Evolutionary conservation across 2,888 invertebrate species (phyloP), one percentile per base, ranked within the genome.

Genomic region (Lomographa bimaculata): DNA sequence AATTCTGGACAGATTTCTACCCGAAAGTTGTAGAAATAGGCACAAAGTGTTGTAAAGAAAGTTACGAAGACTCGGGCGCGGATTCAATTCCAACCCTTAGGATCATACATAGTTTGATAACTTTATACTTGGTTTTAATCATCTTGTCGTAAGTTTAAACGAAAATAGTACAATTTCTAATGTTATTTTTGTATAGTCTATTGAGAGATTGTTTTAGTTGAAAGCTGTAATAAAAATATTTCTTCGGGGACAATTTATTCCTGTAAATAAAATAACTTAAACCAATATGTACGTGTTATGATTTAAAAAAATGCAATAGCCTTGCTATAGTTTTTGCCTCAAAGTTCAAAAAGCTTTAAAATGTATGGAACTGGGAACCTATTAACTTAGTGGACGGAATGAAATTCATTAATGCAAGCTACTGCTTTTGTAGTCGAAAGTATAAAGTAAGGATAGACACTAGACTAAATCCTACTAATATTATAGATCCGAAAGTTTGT

Each of bases 1-100:
- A 93, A 47, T 96, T 96, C 79, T 96, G 96, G 96, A 95, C 95
- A 57, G 92, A 94, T 46, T 95, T 95, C 71, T 96, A 94, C 68
- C 96, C 96, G 0, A 93, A 91, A 76, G 92, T 96, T 20, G 79
- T 94, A 5, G 91, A 92, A 60, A 92, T 94, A 46, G 93, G 95
- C 0, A 92, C 92, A 2, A 92, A 93, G 61, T 96, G 96, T 66
- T 96, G 96, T 62, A 94, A 94, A 66, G 90, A 90, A 44, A 76
- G 76, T 7, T 71, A 72, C 2, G 89, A 89, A 0, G 89, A 89
- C 47, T 82, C 82, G 1, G 75, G 84, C 5, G 54, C 78, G 0
- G 57, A 64, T 29, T 69, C 79, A 6, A 54, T 78, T 56, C 12
- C 54, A 35, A 48, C 61, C 4, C 57, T 50, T 41, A 61, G 64